Conservation (phyloP, 2,113 vertebrate genomes). For the Otus sunia region DNA sequence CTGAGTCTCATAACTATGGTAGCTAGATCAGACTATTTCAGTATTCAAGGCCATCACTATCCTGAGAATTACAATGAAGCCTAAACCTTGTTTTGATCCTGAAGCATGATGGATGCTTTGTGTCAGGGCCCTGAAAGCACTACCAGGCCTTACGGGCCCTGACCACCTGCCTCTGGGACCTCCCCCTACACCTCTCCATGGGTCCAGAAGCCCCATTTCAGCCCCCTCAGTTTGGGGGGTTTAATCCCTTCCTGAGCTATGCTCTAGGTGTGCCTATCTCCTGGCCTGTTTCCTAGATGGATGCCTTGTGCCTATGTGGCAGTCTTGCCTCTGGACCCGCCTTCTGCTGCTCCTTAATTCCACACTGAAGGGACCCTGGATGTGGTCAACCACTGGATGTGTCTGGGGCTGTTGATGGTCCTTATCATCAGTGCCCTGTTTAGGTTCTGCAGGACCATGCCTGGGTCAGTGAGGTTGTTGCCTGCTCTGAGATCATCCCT, state of each 20-base stretch:
- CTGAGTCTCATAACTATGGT: neutral
- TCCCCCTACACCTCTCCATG: accelerated
- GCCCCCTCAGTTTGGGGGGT: accelerated
- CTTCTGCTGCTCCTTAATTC: neutral
- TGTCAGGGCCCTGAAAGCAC: no score
- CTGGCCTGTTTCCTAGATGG: neutral
- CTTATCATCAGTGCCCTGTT: neutral
- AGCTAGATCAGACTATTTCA: neutral
- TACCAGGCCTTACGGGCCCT: neutral
- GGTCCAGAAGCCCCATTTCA: neutral
- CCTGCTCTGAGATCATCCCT: neutral
- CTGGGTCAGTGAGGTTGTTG: neutral
- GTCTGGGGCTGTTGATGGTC: neutral
- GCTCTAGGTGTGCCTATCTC: neutral
- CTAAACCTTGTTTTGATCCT: neutral
- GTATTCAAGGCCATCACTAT: neutral
- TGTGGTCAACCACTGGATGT: neutral
- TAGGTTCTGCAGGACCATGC: accelerated
- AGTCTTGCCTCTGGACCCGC: neutral
- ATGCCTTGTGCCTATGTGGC: neutral
- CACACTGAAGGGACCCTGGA: neutral
- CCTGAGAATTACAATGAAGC: neutral
- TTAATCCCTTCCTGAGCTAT: neutral
- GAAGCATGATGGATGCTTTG: neutral
- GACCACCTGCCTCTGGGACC: accelerated